phyloP scores from a whole-genome alignment of 2,888 invertebrate species.

The Nephrocerus scutellatus region DNA sequence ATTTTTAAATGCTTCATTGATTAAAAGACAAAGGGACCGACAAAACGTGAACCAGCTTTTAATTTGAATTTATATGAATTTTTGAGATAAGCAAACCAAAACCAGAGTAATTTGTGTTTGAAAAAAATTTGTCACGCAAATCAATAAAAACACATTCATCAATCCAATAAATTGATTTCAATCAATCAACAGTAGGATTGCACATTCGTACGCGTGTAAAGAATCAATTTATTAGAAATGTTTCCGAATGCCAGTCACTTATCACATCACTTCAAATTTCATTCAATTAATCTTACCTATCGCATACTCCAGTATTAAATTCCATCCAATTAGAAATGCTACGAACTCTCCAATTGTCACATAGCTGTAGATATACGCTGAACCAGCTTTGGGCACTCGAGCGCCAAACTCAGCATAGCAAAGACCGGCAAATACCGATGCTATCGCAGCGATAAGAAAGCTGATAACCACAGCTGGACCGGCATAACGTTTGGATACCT shows the following conservation, averaged over 20 bases:
- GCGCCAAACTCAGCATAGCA: constrained; percentile 91
- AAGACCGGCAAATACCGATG: constrained; percentile 81
- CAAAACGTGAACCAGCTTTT: too few relatives aligned
- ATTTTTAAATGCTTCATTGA: too few relatives aligned
- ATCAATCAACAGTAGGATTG: constrained; percentile 21
- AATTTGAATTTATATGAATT: too few relatives aligned
- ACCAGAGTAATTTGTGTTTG: too few relatives aligned
- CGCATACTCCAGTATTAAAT: constrained; percentile 80
- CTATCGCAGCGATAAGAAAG: constrained; percentile 82
- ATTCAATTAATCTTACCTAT: constrained; percentile 55
- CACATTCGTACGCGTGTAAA: constrained; percentile 16
- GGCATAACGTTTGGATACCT: constrained; percentile 70
- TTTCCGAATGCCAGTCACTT: constrained; percentile 5
- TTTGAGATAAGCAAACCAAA: too few relatives aligned
- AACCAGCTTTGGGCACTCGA: constrained; percentile 81
- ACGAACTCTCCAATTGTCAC: constrained; percentile 87
- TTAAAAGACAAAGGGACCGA: too few relatives aligned
- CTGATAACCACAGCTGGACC: constrained; percentile 83
- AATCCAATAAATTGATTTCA: neutral
- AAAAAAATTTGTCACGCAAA: constrained; percentile 14
- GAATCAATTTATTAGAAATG: neutral
- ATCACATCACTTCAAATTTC: constrained; percentile 4
- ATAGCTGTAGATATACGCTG: constrained; percentile 90
- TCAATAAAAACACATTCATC: constrained; percentile 11
- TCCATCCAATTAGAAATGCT: constrained; percentile 91